Conservation (phyloP, 2,888 invertebrate species). For the Reticulitermes lucifugus region DNA sequence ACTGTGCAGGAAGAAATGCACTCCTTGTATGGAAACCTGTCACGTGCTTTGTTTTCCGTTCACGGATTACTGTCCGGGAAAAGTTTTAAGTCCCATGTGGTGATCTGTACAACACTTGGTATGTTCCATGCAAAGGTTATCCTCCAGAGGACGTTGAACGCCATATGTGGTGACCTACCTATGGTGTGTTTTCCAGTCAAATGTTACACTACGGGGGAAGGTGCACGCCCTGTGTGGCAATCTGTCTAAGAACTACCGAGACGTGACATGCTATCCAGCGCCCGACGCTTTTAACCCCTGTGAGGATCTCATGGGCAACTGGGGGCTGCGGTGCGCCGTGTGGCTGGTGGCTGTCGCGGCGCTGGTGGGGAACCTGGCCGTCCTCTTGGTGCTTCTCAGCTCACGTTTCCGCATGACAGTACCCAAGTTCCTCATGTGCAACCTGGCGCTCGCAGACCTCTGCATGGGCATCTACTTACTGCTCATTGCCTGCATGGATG, state of each 20-base stretch:
- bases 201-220: constrained; percentile 17
- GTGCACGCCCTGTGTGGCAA: constrained; percentile 52
- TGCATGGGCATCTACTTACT: constrained; percentile 75
- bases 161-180: no score
- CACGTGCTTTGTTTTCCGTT: no score
- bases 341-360: constrained; percentile 73
- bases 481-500: constrained; percentile 71
- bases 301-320: constrained; percentile 74
- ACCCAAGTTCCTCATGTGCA: constrained; percentile 74
- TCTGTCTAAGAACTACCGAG: constrained; percentile 56
- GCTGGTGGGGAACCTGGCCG: constrained; percentile 73
- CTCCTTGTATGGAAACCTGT: no score
- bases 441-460: constrained; percentile 75
- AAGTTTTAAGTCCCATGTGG: no score
- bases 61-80: no score
- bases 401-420: constrained; percentile 67
- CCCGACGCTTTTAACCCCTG: constrained; percentile 75
- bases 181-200: not conserved
- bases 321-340: constrained; percentile 69
- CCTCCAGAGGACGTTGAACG: no score
- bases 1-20: no score
- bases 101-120: no score
- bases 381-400: constrained; percentile 70
- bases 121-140: no score
- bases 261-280: constrained; percentile 66